Evolutionary conservation across 2,888 invertebrate species (phyloP).

Genomic region (Eilema depressum): DNA sequence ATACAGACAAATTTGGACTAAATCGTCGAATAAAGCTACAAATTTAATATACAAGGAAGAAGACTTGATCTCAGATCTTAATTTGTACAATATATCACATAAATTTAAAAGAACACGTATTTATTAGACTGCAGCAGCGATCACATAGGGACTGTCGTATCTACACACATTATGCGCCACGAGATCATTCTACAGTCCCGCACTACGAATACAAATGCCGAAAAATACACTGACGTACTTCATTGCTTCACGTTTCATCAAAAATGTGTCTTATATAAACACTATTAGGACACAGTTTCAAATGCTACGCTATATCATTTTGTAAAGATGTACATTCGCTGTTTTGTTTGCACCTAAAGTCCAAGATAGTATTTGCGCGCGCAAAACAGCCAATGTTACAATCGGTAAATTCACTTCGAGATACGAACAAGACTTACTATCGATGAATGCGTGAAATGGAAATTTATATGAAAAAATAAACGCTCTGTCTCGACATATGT

Average conservation of each 20-base stretch:
- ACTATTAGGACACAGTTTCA: constrained; percentile 13
- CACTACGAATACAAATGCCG: constrained; percentile 22
- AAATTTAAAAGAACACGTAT: constrained; percentile 75
- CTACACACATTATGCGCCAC: constrained; percentile 57
- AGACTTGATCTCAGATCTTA: constrained; percentile 80
- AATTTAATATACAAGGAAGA: constrained; percentile 71
- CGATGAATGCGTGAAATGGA: constrained; percentile 56
- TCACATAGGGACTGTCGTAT: constrained; percentile 46
- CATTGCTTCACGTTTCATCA: constrained; percentile 8
- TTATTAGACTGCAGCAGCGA: constrained; percentile 57
- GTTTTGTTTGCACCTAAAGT: constrained; percentile 24
- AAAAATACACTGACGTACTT: constrained; percentile 17
- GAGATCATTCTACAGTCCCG: constrained; percentile 53
- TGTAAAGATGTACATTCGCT: constrained; percentile 19
- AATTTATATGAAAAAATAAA: constrained; percentile 78
- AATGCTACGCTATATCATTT: constrained; percentile 19
- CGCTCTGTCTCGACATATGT: constrained; percentile 65
- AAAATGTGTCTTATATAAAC: constrained; percentile 21
- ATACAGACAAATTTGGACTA: constrained; percentile 64
- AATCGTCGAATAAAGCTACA: constrained; percentile 76
- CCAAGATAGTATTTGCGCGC: constrained; percentile 18
- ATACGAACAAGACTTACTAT: constrained; percentile 37
- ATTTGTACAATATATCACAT: constrained; percentile 85
- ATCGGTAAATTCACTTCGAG: constrained; percentile 20
- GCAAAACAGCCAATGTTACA: constrained; percentile 35